Evolutionary conservation across 2,797 vertebrate genomes (phyloP), one percentile per base, ranked within the genome.

Genomic region (Myotis pilosus): DNA sequence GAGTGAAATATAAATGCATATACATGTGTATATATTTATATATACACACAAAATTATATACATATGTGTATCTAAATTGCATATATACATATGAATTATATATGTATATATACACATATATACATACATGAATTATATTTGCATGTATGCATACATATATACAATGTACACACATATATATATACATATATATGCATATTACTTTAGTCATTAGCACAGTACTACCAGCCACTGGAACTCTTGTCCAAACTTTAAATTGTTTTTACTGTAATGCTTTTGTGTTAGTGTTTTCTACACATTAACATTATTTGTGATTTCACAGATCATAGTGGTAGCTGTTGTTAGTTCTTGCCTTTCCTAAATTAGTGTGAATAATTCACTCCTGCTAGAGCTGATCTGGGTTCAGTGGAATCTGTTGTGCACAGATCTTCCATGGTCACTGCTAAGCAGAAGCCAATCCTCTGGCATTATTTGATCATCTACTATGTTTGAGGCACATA

Each of bases 211-310:
- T 62, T 78, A 28, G 13, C 71, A 94, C 30, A 80, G 8, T 96
- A 74, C 91, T 87, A 78, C 12, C 84, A 92, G 49, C n/a, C 23
- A 81, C 71, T 95, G 79, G 76, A 94, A 89, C 25, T 62, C 30
- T 85, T 89, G 16, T 87, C 44, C 38, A 91, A 62, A 85, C 89
- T 92, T 89, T 89, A 91, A 72, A 51, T 96, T 96, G 86, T 81
- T 89, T 94, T 82, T 84, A 55, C 9, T 92, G 2, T 89, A 74
- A 85, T 87, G 66, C 30, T 87, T 95, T 90, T 83, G 57, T 81
- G 47, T 93, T 44, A 49, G 2, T 95, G 20, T 91, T 95, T 89
- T 96, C 62, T 89, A 30, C 47, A 74, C 38, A 75, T 84, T 87
- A 51, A 85, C 86, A 76, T 72, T 93, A 51, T 75, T 94, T 95